A percentile compares a stretch with the other conserved stretches of the same genome.
Conservation (phyloP, 2,888 invertebrate genomes). For the Platycheirus albimanus region DNA sequence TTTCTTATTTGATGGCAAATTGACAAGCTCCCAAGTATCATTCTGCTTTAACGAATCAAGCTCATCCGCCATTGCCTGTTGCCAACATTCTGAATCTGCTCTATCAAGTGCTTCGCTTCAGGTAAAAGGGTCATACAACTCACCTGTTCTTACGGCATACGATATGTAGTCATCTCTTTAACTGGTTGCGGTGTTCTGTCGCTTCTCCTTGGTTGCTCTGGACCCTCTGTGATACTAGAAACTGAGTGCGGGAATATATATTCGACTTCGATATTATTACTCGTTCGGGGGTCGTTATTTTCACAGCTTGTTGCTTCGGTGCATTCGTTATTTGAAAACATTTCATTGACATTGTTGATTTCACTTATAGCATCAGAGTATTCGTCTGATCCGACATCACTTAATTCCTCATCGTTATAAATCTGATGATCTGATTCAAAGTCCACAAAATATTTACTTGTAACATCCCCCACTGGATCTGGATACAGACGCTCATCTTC, state of each 20-base stretch:
- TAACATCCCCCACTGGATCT: neutral
- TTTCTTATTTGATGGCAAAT: no score
- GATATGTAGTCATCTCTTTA: slow-evolving; percentile 6
- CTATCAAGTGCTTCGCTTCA: slow-evolving; percentile 6
- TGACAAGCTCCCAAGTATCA: slow-evolving; percentile 54
- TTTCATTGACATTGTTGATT: neutral
- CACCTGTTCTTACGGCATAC: slow-evolving; percentile 7
- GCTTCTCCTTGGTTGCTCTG: slow-evolving; percentile 1
- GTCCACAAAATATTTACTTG: neutral
- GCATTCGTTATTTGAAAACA: neutral
- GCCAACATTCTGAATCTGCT: slow-evolving; percentile 20
- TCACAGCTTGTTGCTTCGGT: neutral
- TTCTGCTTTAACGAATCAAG: slow-evolving; percentile 71
- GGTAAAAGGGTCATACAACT: slow-evolving; percentile 12
- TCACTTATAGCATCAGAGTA: slow-evolving; percentile 5
- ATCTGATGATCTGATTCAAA: no score
- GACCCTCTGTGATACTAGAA: neutral
- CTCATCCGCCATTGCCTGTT: slow-evolving; percentile 74
- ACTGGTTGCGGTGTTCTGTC: slow-evolving; percentile 14
- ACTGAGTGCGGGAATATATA: neutral
- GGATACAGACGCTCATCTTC: neutral
- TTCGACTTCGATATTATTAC: neutral
- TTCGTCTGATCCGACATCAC: neutral
- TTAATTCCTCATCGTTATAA: no score
- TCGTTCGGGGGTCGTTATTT: no score